These are phyloP conservation scores for Ctenochaetus hawaiiensis DNA, from an alignment of 2,797 vertebrate genomes.

Conservation along the genomic window DNA sequence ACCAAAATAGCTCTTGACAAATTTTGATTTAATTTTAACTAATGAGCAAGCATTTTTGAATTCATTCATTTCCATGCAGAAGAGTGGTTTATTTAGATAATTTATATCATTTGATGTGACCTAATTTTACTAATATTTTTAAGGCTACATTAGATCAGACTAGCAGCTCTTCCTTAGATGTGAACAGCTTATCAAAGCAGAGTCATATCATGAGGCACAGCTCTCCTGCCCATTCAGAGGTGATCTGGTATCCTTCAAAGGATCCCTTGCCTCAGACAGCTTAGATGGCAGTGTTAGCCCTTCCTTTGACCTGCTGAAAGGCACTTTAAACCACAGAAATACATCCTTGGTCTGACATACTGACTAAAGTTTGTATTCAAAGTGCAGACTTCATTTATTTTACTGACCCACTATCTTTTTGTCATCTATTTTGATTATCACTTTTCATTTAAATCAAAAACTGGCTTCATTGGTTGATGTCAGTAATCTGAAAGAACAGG, in stretches of 20 bases:
- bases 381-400: background rate
- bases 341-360: background rate
- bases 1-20: slow-evolving; percentile 22
- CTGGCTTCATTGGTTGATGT: background rate
- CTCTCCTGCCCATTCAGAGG: slow-evolving; percentile 13
- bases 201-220: background rate
- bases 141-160: slow-evolving; percentile 7
- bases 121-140: slow-evolving; percentile 22
- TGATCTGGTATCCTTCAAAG: background rate
- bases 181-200: slow-evolving; percentile 6
- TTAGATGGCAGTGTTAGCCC: background rate
- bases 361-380: background rate
- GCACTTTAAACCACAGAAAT: background rate
- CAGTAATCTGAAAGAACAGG: background rate
- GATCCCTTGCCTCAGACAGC: background rate
- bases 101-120: slow-evolving; percentile 41
- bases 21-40: slow-evolving; percentile 22
- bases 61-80: slow-evolving; percentile 18
- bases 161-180: slow-evolving; percentile 11
- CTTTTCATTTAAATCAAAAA: background rate
- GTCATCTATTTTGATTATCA: background rate
- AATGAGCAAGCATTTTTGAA: slow-evolving; percentile 23
- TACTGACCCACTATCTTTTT: background rate
- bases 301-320: background rate
- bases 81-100: slow-evolving; percentile 33